Conservation (phyloP, 2,113 vertebrate species). For the Microcebus lehilahytsara region DNA sequence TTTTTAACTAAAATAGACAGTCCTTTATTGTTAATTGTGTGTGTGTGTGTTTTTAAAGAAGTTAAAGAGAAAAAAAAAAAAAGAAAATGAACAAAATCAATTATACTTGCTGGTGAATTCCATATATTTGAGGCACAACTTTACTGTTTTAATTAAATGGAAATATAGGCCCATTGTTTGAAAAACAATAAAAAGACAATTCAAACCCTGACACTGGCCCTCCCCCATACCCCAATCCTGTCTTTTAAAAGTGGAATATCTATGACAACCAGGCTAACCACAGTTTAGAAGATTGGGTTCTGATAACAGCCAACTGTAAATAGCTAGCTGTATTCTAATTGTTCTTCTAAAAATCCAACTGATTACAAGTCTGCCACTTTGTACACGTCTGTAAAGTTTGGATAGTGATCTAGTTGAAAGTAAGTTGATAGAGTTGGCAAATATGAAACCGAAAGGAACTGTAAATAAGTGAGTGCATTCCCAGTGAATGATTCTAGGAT, state of each 20-base stretch:
- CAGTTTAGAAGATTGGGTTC: neutral
- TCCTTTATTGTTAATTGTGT: slow-evolving; percentile 76
- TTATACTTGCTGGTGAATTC: slow-evolving; percentile 75
- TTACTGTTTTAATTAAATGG: slow-evolving; percentile 88
- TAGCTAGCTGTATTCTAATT: slow-evolving; percentile 57
- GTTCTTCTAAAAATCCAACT: slow-evolving; percentile 28
- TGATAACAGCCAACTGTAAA: slow-evolving; percentile 12
- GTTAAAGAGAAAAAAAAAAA: slow-evolving; percentile 48
- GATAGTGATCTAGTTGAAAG: neutral
- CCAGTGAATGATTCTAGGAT: neutral
- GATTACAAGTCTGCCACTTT: slow-evolving; percentile 49
- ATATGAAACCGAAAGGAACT: slow-evolving; percentile 11
- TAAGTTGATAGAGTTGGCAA: neutral
- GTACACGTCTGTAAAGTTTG: neutral
- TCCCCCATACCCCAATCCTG: neutral
- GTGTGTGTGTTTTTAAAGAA: slow-evolving; percentile 39
- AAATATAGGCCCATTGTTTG: slow-evolving; percentile 83
- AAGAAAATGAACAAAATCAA: slow-evolving; percentile 81
- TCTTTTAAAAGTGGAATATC: neutral
- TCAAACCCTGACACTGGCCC: slow-evolving; percentile 58
- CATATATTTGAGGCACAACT: slow-evolving; percentile 73
- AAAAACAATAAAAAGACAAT: slow-evolving; percentile 80
- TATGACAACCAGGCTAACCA: neutral
- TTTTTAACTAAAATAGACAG: slow-evolving; percentile 73
- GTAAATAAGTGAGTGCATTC: neutral